Conservation (phyloP, 2,113 vertebrate genomes). For the Cromileptes altivelis region DNA sequence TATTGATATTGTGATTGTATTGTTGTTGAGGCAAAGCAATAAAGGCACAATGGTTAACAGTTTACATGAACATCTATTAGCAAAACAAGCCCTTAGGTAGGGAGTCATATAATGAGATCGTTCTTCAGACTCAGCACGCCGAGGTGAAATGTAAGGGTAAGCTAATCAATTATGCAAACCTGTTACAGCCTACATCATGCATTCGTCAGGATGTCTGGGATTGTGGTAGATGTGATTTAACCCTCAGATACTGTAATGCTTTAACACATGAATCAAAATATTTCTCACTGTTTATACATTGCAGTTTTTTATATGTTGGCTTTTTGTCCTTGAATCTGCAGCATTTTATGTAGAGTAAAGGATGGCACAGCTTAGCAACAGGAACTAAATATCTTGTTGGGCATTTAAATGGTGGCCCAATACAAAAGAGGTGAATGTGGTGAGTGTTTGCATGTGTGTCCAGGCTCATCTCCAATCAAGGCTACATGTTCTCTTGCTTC, state of each 20-base stretch:
- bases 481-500: conserved; percentile 1
- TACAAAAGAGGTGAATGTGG: not conserved
- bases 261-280: too few relatives aligned
- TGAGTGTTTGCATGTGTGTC: not conserved
- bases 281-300: not conserved
- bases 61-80: not conserved
- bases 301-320: not conserved
- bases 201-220: not conserved
- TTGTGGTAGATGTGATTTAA: not conserved
- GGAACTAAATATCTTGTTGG: not conserved
- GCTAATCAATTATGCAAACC: conserved; percentile 39
- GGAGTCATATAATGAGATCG: conserved; percentile 10
- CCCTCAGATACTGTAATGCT: not conserved
- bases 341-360: not conserved
- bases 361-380: not conserved
- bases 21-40: not conserved
- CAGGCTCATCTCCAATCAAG: conserved; percentile 5
- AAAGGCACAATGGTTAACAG: not conserved
- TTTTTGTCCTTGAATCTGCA: not conserved
- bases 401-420: not conserved
- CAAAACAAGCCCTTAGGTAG: not conserved
- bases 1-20: not conserved
- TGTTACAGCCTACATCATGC: not conserved
- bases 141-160: conserved; percentile 24
- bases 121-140: not conserved